phyloP scores from a whole-genome alignment of 30 jellyfish, hydroid and myxozoan genomes.

The Turritopsis dohrnii region DNA sequence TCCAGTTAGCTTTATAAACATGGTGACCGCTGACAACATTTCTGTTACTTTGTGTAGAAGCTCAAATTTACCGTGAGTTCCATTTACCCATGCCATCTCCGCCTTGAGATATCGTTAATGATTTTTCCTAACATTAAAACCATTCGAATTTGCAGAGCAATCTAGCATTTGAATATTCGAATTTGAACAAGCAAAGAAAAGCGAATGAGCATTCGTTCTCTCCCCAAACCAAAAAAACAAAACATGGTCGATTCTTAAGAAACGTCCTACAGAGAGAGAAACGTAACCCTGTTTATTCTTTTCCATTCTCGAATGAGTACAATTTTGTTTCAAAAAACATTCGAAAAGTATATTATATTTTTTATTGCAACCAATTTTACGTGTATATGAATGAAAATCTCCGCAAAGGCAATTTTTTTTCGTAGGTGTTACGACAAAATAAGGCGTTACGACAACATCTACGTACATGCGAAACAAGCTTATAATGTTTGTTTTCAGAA shows the following conservation, averaged over 20 bases:
- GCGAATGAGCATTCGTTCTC: background rate
- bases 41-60: background rate
- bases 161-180: no score
- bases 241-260: background rate
- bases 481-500: no score
- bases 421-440: no score
- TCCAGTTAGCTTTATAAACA: conserved; percentile 8
- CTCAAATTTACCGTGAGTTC: conserved; percentile 7
- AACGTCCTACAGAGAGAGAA: conserved; percentile 1
- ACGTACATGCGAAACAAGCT: no score
- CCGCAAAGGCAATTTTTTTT: no score
- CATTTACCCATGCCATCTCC: conserved; percentile 14
- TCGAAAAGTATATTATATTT: no score
- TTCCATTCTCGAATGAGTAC: no score
- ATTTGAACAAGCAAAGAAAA: background rate
- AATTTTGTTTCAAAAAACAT: no score
- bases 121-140: background rate
- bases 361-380: no score
- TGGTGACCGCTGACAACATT: conserved; percentile 7
- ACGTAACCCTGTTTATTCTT: background rate
- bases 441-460: no score
- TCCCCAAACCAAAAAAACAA: background rate
- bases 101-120: conserved; percentile 3
- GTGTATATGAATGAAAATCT: no score
- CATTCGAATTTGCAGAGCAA: no score